Evolutionary conservation across 2,113 vertebrate genomes (phyloP).

Genomic region (Pantherophis guttatus): DNA sequence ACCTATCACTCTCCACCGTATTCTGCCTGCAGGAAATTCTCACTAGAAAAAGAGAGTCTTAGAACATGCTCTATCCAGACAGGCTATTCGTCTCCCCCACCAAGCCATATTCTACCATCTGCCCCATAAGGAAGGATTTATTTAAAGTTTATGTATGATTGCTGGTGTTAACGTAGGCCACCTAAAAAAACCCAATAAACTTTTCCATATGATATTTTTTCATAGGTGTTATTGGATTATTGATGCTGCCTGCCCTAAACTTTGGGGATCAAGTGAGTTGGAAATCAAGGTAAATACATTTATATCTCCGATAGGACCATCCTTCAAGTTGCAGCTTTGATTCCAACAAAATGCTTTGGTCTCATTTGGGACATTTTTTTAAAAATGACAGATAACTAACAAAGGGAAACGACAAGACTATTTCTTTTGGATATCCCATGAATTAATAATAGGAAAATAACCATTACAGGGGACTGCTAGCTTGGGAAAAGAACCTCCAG

Average conservation of each 20-base stretch:
- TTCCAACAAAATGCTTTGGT: not conserved
- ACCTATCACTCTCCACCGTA: not conserved
- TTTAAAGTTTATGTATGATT: not conserved
- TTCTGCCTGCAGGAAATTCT: not conserved
- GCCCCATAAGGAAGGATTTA: not conserved
- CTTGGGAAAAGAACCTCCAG: not conserved
- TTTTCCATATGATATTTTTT: not conserved
- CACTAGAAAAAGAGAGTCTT: not conserved
- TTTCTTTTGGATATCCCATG: not conserved
- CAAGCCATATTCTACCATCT: not conserved
- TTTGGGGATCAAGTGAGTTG: not conserved
- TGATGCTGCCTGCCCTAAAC: not conserved
- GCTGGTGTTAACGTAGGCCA: not conserved
- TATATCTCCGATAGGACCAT: not conserved
- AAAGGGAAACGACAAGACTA: not conserved
- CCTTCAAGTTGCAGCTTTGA: not conserved
- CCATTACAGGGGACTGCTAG: not conserved
- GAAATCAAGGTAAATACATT: slow-evolving; percentile 6
- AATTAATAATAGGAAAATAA: not conserved
- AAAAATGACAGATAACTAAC: not conserved
- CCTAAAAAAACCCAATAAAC: not conserved
- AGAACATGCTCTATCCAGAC: not conserved
- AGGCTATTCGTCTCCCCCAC: not conserved
- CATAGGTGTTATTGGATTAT: not conserved
- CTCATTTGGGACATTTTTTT: not conserved